Evolutionary conservation across 2,888 invertebrate genomes (phyloP).

Genomic region (Stegana nigrithorax): DNA sequence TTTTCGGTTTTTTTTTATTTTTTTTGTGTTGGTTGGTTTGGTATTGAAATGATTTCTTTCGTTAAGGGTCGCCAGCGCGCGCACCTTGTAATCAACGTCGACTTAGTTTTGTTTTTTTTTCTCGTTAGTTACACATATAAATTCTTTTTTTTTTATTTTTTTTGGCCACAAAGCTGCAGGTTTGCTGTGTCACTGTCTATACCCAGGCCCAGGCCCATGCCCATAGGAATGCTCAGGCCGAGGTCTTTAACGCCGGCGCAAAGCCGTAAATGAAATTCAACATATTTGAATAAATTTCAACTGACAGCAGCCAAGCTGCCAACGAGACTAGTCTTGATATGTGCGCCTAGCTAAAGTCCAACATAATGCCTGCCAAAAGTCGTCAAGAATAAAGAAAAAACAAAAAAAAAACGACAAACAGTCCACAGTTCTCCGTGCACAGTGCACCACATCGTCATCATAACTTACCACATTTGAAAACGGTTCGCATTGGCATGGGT

Average conservation of each 20-base stretch:
- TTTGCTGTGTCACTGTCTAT: conserved; percentile 9
- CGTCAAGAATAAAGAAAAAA: no score
- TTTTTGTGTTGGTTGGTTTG: no score
- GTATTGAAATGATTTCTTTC: not conserved
- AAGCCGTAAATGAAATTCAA: conserved; percentile 22
- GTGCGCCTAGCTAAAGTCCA: no score
- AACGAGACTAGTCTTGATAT: no score
- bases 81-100: no score
- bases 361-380: not conserved
- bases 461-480: not conserved
- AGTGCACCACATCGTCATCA: not conserved
- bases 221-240: not conserved
- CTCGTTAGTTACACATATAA: no score
- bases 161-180: not conserved
- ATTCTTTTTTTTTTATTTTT: not conserved
- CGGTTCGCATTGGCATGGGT: no score
- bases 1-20: not conserved
- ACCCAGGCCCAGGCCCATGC: not conserved
- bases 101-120: no score
- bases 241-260: conserved; percentile 12
- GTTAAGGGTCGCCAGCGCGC: not conserved
- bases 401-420: not conserved
- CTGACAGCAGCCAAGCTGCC: not conserved
- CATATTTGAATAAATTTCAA: conserved; percentile 23
- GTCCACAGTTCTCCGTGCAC: not conserved